A percentile compares a stretch with the other conserved stretches of the same genome.
phyloP scores from a whole-genome alignment of 2,888 invertebrate genomes.

The Netelia virgata region DNA sequence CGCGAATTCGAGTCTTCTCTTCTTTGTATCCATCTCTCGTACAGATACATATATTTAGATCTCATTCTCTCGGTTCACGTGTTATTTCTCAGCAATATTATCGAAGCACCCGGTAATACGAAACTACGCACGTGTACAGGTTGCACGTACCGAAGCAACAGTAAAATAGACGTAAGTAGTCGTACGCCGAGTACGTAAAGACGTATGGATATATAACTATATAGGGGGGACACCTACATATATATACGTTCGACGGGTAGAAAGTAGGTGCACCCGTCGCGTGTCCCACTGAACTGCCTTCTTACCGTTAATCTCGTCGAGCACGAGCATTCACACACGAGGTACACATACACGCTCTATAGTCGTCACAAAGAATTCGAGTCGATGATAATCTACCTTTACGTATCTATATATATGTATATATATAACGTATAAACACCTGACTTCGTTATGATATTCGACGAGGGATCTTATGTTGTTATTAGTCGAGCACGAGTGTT shows the following conservation, averaged over 20 bases:
- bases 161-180: not conserved
- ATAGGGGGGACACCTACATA: not conserved
- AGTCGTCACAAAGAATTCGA: conserved; percentile 41
- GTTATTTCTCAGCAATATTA: conserved; percentile 2
- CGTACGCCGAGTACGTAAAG: not conserved
- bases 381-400: conserved; percentile 37
- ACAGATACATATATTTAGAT: not conserved
- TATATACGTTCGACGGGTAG: not conserved
- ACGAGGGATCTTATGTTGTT: not conserved
- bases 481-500: not conserved
- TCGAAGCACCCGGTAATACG: not conserved
- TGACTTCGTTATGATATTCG: not conserved
- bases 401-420: not conserved
- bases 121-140: not conserved
- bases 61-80: not conserved
- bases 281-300: conserved; percentile 67
- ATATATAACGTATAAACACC: not conserved
- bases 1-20: not conserved
- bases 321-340: conserved; percentile 56
- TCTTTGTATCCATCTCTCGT: not conserved
- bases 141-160: not conserved
- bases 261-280: conserved; percentile 65
- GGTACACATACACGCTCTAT: conserved; percentile 67
- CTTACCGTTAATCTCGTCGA: conserved; percentile 67
- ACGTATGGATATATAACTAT: not conserved